Evolutionary conservation across 2,113 vertebrate species (phyloP).

Genomic region (Tricholaema leucomelas): DNA sequence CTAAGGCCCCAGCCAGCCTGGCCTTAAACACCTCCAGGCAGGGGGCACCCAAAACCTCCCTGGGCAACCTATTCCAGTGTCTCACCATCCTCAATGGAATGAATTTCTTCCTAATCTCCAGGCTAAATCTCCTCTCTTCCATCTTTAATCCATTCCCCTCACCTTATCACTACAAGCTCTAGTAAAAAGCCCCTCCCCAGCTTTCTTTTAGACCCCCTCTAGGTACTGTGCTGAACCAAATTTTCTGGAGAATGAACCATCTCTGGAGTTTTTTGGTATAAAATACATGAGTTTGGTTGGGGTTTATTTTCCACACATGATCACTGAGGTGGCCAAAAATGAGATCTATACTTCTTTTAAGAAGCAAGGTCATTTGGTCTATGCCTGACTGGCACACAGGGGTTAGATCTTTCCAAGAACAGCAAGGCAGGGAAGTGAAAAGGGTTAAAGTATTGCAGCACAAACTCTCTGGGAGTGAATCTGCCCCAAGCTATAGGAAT

Average conservation of each 20-base stretch:
- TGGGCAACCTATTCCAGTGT: too few relatives aligned
- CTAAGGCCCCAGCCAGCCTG: too few relatives aligned
- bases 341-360: background rate
- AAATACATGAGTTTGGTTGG: background rate
- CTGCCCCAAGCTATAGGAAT: background rate
- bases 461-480: background rate
- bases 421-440: background rate
- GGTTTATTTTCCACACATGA: background rate
- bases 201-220: too few relatives aligned
- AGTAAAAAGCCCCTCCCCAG: too few relatives aligned
- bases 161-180: too few relatives aligned
- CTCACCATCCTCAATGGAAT: too few relatives aligned
- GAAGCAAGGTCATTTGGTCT: background rate
- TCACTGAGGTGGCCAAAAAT: background rate
- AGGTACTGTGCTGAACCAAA: background rate
- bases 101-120: too few relatives aligned
- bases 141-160: too few relatives aligned
- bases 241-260: background rate
- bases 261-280: background rate
- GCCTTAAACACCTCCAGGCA: too few relatives aligned
- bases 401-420: background rate
- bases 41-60: too few relatives aligned
- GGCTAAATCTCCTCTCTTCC: too few relatives aligned
- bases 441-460: background rate
- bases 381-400: background rate